These are phyloP conservation scores for Neostethus bicornis DNA, from an alignment of 2,797 vertebrate genomes.

Conservation along the genomic window DNA sequence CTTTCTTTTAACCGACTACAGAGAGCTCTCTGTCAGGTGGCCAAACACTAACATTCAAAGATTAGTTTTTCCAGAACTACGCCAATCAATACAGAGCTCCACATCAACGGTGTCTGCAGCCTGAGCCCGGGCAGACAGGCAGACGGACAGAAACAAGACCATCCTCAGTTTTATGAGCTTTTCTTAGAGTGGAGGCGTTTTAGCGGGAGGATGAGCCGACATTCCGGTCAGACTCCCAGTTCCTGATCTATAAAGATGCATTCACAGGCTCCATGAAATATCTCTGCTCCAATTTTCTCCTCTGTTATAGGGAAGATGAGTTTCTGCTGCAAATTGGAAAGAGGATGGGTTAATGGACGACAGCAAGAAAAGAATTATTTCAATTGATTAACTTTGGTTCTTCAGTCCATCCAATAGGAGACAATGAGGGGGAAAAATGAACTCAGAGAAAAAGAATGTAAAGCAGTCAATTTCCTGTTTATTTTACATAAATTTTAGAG, in stretches of 20 bases:
- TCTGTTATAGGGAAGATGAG: conserved; percentile 4
- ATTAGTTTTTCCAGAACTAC: conserved; percentile 42
- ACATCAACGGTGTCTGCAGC: conserved; percentile 64
- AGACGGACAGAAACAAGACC: conserved; percentile 30
- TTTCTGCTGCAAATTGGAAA: conserved; percentile 2
- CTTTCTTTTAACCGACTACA: neutral
- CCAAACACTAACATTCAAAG: conserved; percentile 27
- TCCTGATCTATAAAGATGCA: conserved; percentile 36
- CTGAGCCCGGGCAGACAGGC: conserved; percentile 60
- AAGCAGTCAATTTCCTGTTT: no score
- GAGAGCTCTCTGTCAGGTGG: conserved; percentile 7
- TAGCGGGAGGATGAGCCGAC: conserved; percentile 37
- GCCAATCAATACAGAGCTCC: conserved; percentile 62
- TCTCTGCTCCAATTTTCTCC: conserved; percentile 10
- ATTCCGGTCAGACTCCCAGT: conserved; percentile 48
- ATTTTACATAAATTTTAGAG: no score
- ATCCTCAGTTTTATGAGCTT: conserved; percentile 38
- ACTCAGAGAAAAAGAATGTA: neutral
- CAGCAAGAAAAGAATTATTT: neutral
- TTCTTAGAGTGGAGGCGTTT: conserved; percentile 42
- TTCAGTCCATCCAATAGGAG: neutral
- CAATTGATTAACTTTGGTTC: neutral
- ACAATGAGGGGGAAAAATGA: neutral
- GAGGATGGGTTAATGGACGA: neutral
- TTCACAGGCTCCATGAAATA: conserved; percentile 38